phyloP scores from a whole-genome alignment of 2,113 vertebrate genomes.

The Periophthalmus modestus region DNA sequence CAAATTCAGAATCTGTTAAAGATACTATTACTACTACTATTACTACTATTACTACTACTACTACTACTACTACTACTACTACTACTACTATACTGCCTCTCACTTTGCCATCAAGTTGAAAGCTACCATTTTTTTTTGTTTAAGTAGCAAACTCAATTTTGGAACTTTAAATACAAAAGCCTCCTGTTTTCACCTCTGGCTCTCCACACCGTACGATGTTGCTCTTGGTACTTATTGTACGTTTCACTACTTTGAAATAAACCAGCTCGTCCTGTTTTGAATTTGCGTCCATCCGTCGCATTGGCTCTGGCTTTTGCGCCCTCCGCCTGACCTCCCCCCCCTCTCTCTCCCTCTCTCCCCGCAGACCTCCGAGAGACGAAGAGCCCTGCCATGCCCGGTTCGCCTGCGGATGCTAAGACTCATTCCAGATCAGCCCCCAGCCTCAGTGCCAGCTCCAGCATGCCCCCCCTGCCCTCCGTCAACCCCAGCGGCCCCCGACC shows the following conservation, averaged over 20 bases:
- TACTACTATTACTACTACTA: too few relatives aligned
- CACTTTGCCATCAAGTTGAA: not conserved
- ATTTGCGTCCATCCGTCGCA: not conserved
- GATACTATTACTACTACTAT: too few relatives aligned
- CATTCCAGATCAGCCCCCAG: slow-evolving; percentile 91
- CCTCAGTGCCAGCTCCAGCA: slow-evolving; percentile 79
- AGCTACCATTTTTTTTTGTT: not conserved
- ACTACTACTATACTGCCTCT: not conserved
- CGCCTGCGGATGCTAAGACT: slow-evolving; percentile 97
- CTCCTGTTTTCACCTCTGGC: not conserved
- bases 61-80: too few relatives aligned
- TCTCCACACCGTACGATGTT: not conserved
- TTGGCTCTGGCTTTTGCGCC: slow-evolving; percentile 22
- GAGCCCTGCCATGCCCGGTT: slow-evolving; percentile 96
- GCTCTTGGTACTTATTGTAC: not conserved
- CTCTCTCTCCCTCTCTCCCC: slow-evolving; percentile 2
- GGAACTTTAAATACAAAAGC: not conserved
- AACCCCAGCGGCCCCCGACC: slow-evolving; percentile 91
- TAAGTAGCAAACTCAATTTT: not conserved
- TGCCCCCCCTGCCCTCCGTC: slow-evolving; percentile 93
- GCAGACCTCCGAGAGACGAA: slow-evolving; percentile 94
- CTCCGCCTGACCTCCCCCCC: slow-evolving; percentile 26
- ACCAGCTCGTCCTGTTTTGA: not conserved
- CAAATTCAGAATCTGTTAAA: too few relatives aligned
- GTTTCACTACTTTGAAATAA: not conserved